Evolutionary conservation across 2,113 vertebrate genomes (phyloP).

Genomic region (Pygoscelis antarcticus): DNA sequence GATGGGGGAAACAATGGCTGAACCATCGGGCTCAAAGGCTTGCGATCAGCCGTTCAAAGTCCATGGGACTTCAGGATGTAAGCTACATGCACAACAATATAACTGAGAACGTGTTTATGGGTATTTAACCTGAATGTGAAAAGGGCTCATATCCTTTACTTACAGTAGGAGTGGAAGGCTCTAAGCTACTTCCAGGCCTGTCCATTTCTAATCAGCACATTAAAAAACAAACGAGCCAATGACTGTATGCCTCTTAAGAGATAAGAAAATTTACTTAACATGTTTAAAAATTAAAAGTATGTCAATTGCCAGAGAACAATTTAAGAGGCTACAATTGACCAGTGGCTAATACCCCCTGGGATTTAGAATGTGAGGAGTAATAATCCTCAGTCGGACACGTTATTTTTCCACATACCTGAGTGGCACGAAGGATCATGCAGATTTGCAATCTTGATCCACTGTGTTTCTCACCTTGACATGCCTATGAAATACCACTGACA

Average conservation of each 20-base stretch:
- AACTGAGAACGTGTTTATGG: neutral
- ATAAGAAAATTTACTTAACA: neutral
- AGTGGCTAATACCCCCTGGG: neutral
- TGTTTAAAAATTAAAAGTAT: neutral
- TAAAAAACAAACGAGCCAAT: neutral
- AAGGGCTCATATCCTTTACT: neutral
- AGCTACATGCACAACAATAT: neutral
- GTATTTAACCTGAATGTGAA: neutral
- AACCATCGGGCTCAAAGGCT: neutral
- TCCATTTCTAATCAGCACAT: neutral
- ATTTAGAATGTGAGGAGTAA: neutral
- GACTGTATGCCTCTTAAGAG: neutral
- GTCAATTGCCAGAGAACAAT: neutral
- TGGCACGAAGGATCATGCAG: neutral
- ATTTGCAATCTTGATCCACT: neutral
- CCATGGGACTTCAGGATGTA: neutral
- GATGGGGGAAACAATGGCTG: neutral
- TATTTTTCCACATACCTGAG: neutral
- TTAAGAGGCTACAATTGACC: neutral
- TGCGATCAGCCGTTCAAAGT: neutral
- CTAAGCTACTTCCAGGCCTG: neutral
- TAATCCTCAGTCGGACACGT: neutral
- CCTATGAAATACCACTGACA: neutral
- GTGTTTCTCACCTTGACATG: neutral
- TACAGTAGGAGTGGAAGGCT: neutral